Conservation (phyloP, 2,888 invertebrate genomes). For the Liopterus haemorrhoidalis region DNA sequence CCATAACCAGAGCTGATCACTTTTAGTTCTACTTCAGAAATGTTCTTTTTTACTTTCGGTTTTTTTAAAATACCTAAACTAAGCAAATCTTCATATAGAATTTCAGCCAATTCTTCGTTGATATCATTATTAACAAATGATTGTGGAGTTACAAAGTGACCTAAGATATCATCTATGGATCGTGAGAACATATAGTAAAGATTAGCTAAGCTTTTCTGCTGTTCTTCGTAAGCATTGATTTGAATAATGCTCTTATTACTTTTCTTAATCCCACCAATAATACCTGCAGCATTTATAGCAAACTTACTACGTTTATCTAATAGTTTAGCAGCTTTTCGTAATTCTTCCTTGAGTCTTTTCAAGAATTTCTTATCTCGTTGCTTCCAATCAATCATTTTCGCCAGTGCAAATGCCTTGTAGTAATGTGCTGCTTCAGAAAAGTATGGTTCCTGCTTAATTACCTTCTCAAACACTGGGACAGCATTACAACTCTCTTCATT, state of each 20-base stretch:
- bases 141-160: conserved; percentile 22
- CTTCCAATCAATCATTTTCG: conserved; percentile 15
- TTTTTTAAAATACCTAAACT: conserved; percentile 5
- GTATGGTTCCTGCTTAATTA: conserved; percentile 32
- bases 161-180: conserved; percentile 27
- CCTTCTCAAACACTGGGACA: conserved; percentile 29
- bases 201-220: conserved; percentile 26
- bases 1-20: conserved; percentile 13
- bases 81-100: conserved; percentile 20
- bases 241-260: conserved; percentile 26
- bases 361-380: too few relatives aligned
- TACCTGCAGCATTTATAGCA: conserved; percentile 20
- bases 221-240: conserved; percentile 30
- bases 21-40: conserved; percentile 14
- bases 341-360: too few relatives aligned
- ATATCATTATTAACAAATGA: conserved; percentile 20
- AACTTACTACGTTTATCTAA: conserved; percentile 22
- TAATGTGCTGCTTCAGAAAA: conserved; percentile 36
- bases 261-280: conserved; percentile 27
- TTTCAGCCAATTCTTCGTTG: conserved; percentile 16
- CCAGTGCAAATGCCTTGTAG: conserved; percentile 33
- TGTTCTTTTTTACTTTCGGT: conserved; percentile 2
- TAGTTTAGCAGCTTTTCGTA: conserved; percentile 22
- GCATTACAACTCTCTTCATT: conserved; percentile 25
- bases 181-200: conserved; percentile 25